phyloP scores from a whole-genome alignment of 2,113 vertebrate species.

The Corythaeola cristata region DNA sequence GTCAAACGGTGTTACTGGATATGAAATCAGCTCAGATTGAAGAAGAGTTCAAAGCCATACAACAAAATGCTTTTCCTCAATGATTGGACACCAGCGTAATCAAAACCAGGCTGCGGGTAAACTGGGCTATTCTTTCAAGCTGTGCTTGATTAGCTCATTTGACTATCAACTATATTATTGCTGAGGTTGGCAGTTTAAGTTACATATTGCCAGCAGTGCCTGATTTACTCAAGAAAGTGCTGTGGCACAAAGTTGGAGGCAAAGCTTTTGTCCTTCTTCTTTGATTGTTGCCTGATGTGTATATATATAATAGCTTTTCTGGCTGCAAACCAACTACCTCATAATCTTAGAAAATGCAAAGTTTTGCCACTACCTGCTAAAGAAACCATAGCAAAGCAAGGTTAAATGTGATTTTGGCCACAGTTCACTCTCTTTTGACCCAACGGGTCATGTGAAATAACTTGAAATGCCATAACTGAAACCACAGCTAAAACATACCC shows the following conservation, averaged over 20 bases:
- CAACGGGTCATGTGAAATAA: neutral
- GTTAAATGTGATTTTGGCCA: neutral
- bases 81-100: neutral
- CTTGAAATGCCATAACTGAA: neutral
- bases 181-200: neutral
- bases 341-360: neutral
- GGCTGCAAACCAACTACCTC: neutral
- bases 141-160: neutral
- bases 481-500: neutral
- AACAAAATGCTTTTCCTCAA: neutral
- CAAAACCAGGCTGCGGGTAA: neutral
- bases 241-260: neutral
- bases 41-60: neutral
- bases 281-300: neutral
- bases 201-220: neutral
- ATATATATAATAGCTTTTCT: neutral
- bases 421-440: neutral
- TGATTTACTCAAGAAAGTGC: neutral
- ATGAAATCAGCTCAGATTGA: neutral
- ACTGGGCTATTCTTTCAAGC: neutral
- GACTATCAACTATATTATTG: neutral
- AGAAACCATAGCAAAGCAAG: neutral
- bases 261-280: neutral
- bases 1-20: neutral
- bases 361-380: neutral